Evolutionary conservation across 2,113 vertebrate genomes (phyloP).

Genomic region (Kryptolebias marmoratus): DNA sequence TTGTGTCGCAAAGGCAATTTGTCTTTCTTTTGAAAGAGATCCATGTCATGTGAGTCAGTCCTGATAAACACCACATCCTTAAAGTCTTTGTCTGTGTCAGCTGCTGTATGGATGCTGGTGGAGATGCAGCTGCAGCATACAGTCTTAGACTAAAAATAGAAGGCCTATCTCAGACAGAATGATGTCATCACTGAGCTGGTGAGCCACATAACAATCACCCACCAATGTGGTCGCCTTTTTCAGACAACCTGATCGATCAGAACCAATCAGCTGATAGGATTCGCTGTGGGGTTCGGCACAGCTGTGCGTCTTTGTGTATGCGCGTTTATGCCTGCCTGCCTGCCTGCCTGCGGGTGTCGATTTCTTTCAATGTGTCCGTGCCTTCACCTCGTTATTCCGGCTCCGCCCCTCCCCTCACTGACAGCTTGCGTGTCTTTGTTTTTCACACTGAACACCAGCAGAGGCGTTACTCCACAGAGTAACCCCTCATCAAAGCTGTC

Average conservation of each 20-base stretch:
- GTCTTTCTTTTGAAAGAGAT: neutral
- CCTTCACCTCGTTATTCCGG: conserved; percentile 39
- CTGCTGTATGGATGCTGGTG: conserved; percentile 45
- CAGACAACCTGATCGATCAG: conserved; percentile 39
- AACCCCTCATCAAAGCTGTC: conserved; percentile 45
- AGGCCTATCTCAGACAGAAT: conserved; percentile 66
- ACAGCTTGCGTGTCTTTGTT: conserved; percentile 67
- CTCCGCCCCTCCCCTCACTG: conserved; percentile 53
- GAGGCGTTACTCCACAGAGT: conserved; percentile 31
- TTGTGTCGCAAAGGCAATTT: too few species aligned
- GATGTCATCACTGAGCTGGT: conserved; percentile 74
- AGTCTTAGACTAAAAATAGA: conserved; percentile 75
- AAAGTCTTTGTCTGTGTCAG: conserved; percentile 15
- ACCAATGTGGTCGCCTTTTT: conserved; percentile 53
- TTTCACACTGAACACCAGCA: conserved; percentile 54
- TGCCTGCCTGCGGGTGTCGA: conserved; percentile 25
- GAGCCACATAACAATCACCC: conserved; percentile 53
- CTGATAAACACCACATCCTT: conserved; percentile 8
- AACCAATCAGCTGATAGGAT: conserved; percentile 53
- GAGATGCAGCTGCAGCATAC: conserved; percentile 35
- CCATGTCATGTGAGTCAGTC: conserved; percentile 46
- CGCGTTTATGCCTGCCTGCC: conserved; percentile 6
- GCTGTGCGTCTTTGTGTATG: conserved; percentile 17
- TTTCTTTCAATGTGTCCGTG: conserved; percentile 27
- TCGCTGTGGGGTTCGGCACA: conserved; percentile 23